Base-by-base conservation (phyloP, 2,888 invertebrate species). In the Helobdella robusta region DNA sequence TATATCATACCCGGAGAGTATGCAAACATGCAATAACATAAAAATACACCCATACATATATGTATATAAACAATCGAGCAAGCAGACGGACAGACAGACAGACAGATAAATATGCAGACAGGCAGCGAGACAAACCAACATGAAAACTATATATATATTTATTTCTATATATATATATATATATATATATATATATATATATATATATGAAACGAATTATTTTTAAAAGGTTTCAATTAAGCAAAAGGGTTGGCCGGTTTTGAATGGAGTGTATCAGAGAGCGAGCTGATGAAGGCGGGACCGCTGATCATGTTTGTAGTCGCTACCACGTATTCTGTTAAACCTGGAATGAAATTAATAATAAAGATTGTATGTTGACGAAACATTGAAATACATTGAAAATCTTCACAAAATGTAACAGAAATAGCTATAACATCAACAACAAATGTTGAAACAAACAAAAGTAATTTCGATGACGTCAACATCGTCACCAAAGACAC, bases 241-340 rank as follows among this genome's bases (percentile, higher is more conserved):
- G 67, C 18, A 28, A 71, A 71, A 3, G 71, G 71, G 52, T 71
- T 71, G 25, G 61, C 28, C 20, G 71, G 67, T 56, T 68, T 64
- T n/a, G 69, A 64, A 34, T 60, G 48, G 20, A 71, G 52, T 2
- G 67, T 65, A 23, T 72, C 69, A 56, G 74, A 69, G 6, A 70
- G 20, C 34, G 73, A 72, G 23, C 74, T 68, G 0, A 94, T 81
- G 78, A 94, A 90, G 62, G 87, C 85, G 71, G 86, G 86, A 58
- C 94, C 93, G 79, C 91, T 94, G 54, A 93, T 87, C 46, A 95
- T 81, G 79, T 91, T 91, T 0, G 94, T 94, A 2, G 94, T 93
- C 56, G 89, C 87, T 52, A 78, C 73, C 32, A 78, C 69, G 68
- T 77, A 77, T 54, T 94, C 93, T 0, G 90, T 89, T 73, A 77